phyloP scores from a whole-genome alignment of 1,140 invertebrate species.

The Rhynchophorus ferrugineus region DNA sequence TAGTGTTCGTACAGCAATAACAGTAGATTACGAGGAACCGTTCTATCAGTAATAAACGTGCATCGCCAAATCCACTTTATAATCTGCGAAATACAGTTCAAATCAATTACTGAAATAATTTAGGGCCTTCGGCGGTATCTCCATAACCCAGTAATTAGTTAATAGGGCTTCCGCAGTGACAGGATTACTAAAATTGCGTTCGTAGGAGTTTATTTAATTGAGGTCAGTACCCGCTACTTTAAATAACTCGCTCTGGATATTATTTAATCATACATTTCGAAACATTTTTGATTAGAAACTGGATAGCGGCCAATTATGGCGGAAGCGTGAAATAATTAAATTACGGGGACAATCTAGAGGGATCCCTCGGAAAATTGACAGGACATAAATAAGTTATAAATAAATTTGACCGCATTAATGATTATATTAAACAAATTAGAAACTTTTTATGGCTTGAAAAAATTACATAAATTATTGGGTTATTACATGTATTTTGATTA shows the following conservation, averaged over 20 bases:
- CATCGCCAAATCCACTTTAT: background rate
- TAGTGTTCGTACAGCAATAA: too few species aligned
- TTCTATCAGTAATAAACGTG: background rate
- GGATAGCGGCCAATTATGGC: too few species aligned
- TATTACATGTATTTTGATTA: too few species aligned
- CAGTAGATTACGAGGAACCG: too few species aligned
- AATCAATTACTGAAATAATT: background rate
- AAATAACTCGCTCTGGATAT: background rate
- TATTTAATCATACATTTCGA: background rate
- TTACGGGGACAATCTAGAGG: too few species aligned
- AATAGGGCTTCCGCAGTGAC: background rate
- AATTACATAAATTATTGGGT: too few species aligned
- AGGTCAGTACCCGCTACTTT: background rate
- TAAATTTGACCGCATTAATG: too few species aligned
- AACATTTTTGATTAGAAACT: background rate
- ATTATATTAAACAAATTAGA: too few species aligned
- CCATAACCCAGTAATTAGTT: background rate
- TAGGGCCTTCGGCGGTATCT: background rate
- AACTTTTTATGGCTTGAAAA: too few species aligned
- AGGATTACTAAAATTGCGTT: background rate
- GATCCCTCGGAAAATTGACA: too few species aligned
- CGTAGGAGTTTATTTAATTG: background rate
- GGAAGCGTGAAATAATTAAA: too few species aligned
- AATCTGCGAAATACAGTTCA: background rate
- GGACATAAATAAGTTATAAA: too few species aligned